Evolutionary conservation across 2,888 invertebrate genomes (phyloP), one percentile per base, ranked within the genome.

Genomic region (Crepidodera aurea): DNA sequence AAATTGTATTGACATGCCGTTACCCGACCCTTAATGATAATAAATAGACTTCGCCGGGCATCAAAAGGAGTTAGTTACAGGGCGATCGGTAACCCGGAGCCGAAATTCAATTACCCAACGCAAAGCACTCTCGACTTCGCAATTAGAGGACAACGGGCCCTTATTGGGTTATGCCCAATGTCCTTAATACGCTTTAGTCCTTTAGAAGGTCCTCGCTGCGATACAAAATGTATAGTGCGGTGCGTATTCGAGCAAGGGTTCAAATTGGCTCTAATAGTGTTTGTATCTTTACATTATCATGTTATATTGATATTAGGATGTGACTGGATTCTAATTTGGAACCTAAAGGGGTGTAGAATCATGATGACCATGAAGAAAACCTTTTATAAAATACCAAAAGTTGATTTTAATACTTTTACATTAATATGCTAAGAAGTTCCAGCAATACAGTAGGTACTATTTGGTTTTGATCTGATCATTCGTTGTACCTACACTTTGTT

Each of bases 71-170:
- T 65, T 51, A 51, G 51, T 56, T 65, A 62, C 66, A 62, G 65
- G 62, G 56, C 65, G 64, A 67, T 67, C 64, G 62, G 61, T 60
- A 67, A 65, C 59, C 72, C 71, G 67, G 71, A 70, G 71, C 67
- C 69, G 67, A 74, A 54, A 77, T 75, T 75, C 73, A 74, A 77
- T 77, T 76, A 77, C 68, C 71, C 69, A 69, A 65, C 70, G 67
- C 71, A 72, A 74, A 76, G 75, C 71, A 71, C 78, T 78, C 78
- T 78, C 78, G 76, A 78, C 78, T 79, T 78, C 71, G 75, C 79
- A 79, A 79, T 79, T 79, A 79, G 72, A 68, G 78, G 78, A 77
- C 78, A 77, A 78, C 75, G 75, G 76, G 76, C 73, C 71, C 74
- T 76, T 77, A 77, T 76, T 77, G 73, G 73, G 74, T 78, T 77